Evolutionary conservation across 2,888 invertebrate species (phyloP).

Genomic region (Stenolophus ochropezus): DNA sequence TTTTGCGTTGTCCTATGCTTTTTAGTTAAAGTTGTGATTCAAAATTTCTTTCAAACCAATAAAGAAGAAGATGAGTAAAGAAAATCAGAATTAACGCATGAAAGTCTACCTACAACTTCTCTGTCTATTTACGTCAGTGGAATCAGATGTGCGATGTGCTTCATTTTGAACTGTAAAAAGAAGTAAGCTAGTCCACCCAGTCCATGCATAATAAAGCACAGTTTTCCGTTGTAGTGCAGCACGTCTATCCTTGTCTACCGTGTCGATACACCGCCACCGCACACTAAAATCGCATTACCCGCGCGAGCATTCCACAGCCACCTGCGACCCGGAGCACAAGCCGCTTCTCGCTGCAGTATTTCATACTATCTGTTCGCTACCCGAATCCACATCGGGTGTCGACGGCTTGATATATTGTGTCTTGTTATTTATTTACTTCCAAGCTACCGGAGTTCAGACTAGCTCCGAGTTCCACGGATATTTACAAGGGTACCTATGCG

Average conservation of each 20-base stretch:
- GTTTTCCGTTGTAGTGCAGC: neutral
- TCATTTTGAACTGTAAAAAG: too few relatives aligned
- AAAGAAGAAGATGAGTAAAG: too few relatives aligned
- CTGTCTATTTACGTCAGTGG: too few relatives aligned
- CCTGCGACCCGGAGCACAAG: conserved; percentile 14
- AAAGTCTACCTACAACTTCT: too few relatives aligned
- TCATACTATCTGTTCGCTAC: conserved; percentile 46
- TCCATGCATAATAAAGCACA: too few relatives aligned
- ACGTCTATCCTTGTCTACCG: neutral
- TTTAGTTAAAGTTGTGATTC: too few relatives aligned
- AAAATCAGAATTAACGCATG: too few relatives aligned
- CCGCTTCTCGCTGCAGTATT: conserved; percentile 14
- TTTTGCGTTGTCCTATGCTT: too few relatives aligned
- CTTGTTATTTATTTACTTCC: conserved; percentile 54
- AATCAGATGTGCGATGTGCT: too few relatives aligned
- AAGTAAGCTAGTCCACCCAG: too few relatives aligned
- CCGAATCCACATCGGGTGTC: conserved; percentile 49
- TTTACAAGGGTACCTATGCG: conserved; percentile 16
- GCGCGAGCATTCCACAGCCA: conserved; percentile 8
- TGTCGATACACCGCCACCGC: neutral
- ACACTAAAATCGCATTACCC: conserved; percentile 41
- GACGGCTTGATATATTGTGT: conserved; percentile 53
- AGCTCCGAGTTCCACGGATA: conserved; percentile 3
- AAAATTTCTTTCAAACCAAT: too few relatives aligned
- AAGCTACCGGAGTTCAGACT: conserved; percentile 8